Evolutionary conservation across 2,797 vertebrate species (phyloP).

Genomic region (Falco cherrug): DNA sequence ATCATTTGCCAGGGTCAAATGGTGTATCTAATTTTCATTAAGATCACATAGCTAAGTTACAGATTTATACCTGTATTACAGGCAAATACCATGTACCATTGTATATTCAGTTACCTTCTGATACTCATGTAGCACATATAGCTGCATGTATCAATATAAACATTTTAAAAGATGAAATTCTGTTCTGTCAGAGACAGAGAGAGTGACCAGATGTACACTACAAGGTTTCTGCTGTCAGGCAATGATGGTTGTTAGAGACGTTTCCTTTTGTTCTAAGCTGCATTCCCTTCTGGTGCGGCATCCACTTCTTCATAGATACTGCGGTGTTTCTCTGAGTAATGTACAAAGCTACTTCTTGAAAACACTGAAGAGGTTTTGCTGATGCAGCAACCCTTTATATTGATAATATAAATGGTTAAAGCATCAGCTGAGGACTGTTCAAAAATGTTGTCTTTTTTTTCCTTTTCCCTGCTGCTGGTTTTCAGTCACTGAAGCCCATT

Average conservation of each 20-base stretch:
- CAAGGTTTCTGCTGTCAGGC: background rate
- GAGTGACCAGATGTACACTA: background rate
- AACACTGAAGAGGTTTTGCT: background rate
- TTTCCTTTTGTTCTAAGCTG: background rate
- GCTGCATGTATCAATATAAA: too few relatives aligned
- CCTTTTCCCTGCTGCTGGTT: background rate
- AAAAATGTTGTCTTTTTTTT: background rate
- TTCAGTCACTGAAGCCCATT: background rate
- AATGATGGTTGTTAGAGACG: background rate
- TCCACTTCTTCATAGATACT: fast-evolving
- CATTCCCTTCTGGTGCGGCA: background rate
- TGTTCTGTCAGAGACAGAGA: background rate
- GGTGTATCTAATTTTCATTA: background rate
- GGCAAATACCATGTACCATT: background rate
- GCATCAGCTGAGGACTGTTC: background rate
- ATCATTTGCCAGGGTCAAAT: background rate
- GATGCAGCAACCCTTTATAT: background rate
- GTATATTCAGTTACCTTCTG: background rate
- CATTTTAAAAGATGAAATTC: background rate
- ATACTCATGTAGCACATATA: fast-evolving
- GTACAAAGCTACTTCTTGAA: background rate
- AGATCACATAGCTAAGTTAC: background rate
- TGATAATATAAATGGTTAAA: background rate
- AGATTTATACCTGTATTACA: background rate
- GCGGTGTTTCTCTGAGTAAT: background rate